Percentiles rank a stretch among this genome's conserved stretches.
Conservation (phyloP, 2,888 invertebrate genomes). For the Drosophila sordidula region DNA sequence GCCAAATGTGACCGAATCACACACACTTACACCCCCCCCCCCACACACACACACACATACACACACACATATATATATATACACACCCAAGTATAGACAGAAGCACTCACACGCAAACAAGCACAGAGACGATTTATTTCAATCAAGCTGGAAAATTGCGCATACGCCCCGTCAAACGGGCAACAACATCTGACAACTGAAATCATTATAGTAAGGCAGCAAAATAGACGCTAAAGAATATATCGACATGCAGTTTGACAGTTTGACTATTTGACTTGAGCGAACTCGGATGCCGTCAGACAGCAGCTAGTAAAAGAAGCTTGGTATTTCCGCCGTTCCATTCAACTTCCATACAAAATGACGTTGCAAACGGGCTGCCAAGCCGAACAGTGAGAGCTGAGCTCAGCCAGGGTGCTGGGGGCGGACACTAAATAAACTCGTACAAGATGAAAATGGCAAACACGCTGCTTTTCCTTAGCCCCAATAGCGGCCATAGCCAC, state of each 20-base stretch:
- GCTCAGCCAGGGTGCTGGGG: slow-evolving; percentile 13
- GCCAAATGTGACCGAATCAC: slow-evolving; percentile 49
- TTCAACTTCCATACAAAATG: slow-evolving; percentile 40
- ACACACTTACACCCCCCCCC: too few relatives aligned
- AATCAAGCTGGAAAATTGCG: slow-evolving; percentile 66
- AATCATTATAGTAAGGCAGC: slow-evolving; percentile 67
- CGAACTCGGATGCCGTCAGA: slow-evolving; percentile 55
- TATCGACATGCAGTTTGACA: slow-evolving; percentile 74
- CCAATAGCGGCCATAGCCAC: slow-evolving; percentile 35
- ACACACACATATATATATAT: too few relatives aligned
- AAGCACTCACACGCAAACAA: slow-evolving; percentile 18
- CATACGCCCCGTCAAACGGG: slow-evolving; percentile 63
- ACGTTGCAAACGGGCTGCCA: slow-evolving; percentile 49
- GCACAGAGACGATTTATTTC: slow-evolving; percentile 64
- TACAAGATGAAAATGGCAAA: slow-evolving; percentile 73
- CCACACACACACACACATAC: too few relatives aligned
- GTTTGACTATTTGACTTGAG: slow-evolving; percentile 80
- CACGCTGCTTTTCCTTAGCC: slow-evolving; percentile 47
- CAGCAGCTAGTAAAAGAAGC: slow-evolving; percentile 30
- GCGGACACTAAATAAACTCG: slow-evolving; percentile 68
- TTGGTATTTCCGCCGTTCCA: slow-evolving; percentile 25
- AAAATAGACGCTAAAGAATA: slow-evolving; percentile 69
- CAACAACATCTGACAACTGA: slow-evolving; percentile 62
- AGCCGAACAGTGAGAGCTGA: slow-evolving; percentile 37
- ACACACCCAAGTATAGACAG: slow-evolving; percentile 11